phyloP scores from a whole-genome alignment of 2,888 invertebrate species.

The Drosophila anceps region DNA sequence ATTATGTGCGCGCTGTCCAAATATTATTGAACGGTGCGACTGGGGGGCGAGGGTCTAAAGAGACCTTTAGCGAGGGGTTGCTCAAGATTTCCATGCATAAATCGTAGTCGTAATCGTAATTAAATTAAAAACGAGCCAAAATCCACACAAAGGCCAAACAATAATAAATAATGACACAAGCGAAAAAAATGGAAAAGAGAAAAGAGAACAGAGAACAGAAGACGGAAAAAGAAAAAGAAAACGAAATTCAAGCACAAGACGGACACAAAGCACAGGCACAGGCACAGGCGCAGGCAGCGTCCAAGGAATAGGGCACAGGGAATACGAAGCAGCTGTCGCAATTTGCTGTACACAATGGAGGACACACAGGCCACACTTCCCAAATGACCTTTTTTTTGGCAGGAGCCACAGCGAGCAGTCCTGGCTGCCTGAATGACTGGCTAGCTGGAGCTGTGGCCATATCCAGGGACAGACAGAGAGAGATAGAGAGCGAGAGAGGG shows the following conservation, averaged over 20 bases:
- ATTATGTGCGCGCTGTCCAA: conserved; percentile 72
- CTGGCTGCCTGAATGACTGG: conserved; percentile 15
- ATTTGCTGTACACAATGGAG: conserved; percentile 51
- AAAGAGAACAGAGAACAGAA: conserved; percentile 1
- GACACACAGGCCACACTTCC: conserved; percentile 68
- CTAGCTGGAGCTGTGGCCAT: conserved; percentile 27
- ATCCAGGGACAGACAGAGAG: neutral
- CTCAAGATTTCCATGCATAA: conserved; percentile 72
- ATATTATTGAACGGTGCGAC: conserved; percentile 63
- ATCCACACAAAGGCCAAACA: conserved; percentile 67
- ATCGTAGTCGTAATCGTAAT: conserved; percentile 69
- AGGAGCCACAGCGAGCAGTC: conserved; percentile 58
- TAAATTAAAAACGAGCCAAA: conserved; percentile 69
- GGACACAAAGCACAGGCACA: conserved; percentile 35
- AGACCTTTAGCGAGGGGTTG: conserved; percentile 34
- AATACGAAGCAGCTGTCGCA: conserved; percentile 58
- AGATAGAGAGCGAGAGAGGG: neutral
- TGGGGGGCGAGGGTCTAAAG: conserved; percentile 2
- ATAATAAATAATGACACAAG: conserved; percentile 74
- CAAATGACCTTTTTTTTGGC: conserved; percentile 79
- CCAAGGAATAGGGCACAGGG: conserved; percentile 17
- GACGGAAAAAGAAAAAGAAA: conserved; percentile 16
- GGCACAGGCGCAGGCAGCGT: conserved; percentile 14
- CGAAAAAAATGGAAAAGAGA: conserved; percentile 4
- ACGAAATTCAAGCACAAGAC: conserved; percentile 42